Base-by-base conservation (phyloP, 2,797 vertebrate genomes). In the Poecilia velifera region DNA sequence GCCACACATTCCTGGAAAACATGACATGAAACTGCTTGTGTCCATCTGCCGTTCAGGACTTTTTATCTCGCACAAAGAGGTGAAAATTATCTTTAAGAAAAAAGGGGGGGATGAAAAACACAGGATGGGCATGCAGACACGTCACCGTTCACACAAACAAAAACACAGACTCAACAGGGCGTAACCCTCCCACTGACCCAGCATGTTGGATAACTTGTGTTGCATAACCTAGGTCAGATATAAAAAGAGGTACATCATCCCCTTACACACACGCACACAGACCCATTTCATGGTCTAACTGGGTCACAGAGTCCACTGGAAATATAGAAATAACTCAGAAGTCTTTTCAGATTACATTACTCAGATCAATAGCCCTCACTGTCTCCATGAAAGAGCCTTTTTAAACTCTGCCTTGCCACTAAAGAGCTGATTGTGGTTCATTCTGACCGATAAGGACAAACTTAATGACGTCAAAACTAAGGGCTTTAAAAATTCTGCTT, bases 171-270 rank as follows among this genome's bases (percentile, higher is more conserved):
- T 72, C 76, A 47, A 78, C 46, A 43, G 88, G 84, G 82, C 81
- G 73, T 81, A 84, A 80, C 83, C 81, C 83, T 86, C 85, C 87
- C 68, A 39, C 83, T 86, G 86, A 74, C 84, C 81, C 77, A 75
- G 76, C 82, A 59, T 89, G 90, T 94, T 94, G 87, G 91, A 94
- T 94, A 92, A 94, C 88, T 89, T 92, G 87, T 2, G 78, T 92
- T 94, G 89, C 87, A 82, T 93, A 94, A 95, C 84, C 39, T 79
- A 81, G 93, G 90, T 93, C 92, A 90, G 87, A 81, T 91, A 88
- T 91, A 92, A 93, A 92, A 93, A 93, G 83, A 83, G 36, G 83
- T 81, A 74, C 80, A 89, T 89, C 78, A 81, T 90, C 78, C 82
- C 85, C 72, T 72, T 84, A 84, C 72, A 79, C 76, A 84, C 36